phyloP scores from a whole-genome alignment of 1,140 invertebrate species.

The Pseudomyrmex cubaensis region DNA sequence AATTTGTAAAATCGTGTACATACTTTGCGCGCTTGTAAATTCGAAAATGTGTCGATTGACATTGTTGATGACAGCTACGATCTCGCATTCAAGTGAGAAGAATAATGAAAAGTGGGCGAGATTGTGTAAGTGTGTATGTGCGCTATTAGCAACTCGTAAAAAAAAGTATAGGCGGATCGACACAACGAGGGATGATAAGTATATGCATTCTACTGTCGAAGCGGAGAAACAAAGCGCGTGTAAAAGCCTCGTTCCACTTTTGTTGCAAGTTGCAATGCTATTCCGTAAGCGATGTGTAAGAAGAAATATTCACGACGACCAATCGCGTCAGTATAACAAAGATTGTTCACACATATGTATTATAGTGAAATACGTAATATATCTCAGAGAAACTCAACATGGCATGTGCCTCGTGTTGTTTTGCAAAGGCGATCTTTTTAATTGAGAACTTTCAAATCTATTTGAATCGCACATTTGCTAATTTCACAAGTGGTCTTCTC shows the following conservation, averaged over 20 bases:
- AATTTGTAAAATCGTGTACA: conserved; percentile 4
- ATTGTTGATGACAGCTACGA: conserved; percentile 11
- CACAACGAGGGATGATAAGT: background rate
- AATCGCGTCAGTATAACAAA: conserved; percentile 53
- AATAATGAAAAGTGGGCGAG: conserved; percentile 49
- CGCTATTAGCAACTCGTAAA: conserved; percentile 39
- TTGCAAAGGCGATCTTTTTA: conserved; percentile 60
- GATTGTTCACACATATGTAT: conserved; percentile 31
- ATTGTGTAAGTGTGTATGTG: conserved; percentile 1
- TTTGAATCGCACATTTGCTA: conserved; percentile 44
- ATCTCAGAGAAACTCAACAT: conserved; percentile 70
- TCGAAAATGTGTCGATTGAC: background rate
- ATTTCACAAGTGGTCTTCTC: conserved; percentile 23
- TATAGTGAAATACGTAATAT: conserved; percentile 78
- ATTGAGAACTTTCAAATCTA: conserved; percentile 75
- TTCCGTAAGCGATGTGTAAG: conserved; percentile 52
- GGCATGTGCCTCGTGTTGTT: conserved; percentile 9
- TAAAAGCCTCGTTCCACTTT: conserved; percentile 68
- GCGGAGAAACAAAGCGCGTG: conserved; percentile 25
- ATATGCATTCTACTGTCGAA: background rate
- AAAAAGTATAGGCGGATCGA: conserved; percentile 41
- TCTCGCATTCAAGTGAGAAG: background rate
- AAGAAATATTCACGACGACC: background rate
- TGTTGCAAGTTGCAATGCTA: conserved; percentile 20
- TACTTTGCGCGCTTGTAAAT: background rate